Base-by-base conservation (phyloP, 2,113 vertebrate genomes). In the Opisthocomus hoazin region DNA sequence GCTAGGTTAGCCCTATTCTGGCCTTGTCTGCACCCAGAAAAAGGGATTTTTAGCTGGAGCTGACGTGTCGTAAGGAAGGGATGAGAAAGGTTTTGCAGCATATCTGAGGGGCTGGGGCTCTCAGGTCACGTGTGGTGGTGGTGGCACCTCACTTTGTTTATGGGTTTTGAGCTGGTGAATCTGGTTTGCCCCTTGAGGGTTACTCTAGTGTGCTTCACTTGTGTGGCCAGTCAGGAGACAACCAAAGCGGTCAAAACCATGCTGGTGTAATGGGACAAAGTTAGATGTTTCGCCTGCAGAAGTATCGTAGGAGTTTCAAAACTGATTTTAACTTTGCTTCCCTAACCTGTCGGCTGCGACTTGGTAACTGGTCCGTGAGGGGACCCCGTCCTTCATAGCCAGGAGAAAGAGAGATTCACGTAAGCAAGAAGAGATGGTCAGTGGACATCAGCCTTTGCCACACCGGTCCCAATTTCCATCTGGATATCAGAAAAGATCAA, bases 61-160 rank as follows among this genome's bases (percentile, higher is more conserved):
- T 89, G 36, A 11, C 2, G 0, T 39, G n/a, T 56, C 8, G 0
- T n/a, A 54, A 86, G 45, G 68, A 87, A 37, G 29, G 23, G 37
- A 18, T 43, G 12, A 50, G 45, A 76, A 60, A 34, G 36, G 18
- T 24, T 51, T 88, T 64, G 29, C 65, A 75, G 56, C 27, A 5
- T 6, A 3, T 51, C 63, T 63, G 24, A 77, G 27, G 66, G 43
- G 5, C 41, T 48, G 50, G 10, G 32, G 46, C 21, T 81, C 19
- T 75, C 2, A 2, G 19, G 54, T 27, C 1, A 0, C 0, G 0
- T 18, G 24, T 68, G 26, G 13, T 65, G 32, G 27, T 48, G 39
- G 32, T 30, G 45, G 34, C 76, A 89, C 4, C 11, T 73, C 65
- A 8, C 2, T 7, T 34, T 0, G 0, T 70, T 64, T 37, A 7